These are phyloP conservation scores for Crypturellus tataupa DNA, from an alignment of 2,797 vertebrate species.

Conservation along the genomic window DNA sequence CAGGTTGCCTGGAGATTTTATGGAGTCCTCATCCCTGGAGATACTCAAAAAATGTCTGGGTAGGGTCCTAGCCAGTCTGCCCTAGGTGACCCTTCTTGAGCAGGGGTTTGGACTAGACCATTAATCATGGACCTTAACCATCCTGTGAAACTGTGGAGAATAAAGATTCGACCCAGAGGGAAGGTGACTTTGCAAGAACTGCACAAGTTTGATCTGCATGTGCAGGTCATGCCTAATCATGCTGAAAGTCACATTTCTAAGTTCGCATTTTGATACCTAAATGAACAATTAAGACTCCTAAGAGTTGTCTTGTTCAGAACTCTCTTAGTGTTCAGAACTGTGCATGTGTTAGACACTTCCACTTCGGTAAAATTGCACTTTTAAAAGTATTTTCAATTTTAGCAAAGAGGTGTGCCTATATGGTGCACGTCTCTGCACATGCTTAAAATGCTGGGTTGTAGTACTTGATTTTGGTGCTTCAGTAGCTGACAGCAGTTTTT, in stretches of 20 bases:
- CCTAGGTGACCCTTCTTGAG: no score
- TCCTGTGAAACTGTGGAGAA: not conserved
- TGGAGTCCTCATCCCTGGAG: no score
- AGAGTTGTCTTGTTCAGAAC: not conserved
- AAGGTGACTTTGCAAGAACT: not conserved
- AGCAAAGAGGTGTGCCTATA: not conserved
- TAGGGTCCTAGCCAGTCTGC: not conserved
- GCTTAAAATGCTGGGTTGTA: not conserved
- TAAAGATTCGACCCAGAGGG: not conserved
- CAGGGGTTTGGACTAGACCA: no score
- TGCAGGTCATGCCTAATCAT: not conserved
- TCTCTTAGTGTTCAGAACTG: not conserved
- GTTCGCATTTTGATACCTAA: conserved; percentile 2
- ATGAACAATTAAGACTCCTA: not conserved
- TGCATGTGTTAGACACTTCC: not conserved
- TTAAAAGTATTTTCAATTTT: not conserved
- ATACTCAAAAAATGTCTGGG: no score
- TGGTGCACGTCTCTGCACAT: accelerated
- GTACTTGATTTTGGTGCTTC: not conserved
- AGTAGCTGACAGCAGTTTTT: not conserved
- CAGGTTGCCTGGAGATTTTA: no score
- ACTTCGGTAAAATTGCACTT: accelerated
- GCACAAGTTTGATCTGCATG: not conserved
- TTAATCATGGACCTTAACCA: not conserved
- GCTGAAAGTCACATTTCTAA: not conserved